Conservation (phyloP, 2,888 invertebrate genomes). For the Pantelozetes paolii region DNA sequence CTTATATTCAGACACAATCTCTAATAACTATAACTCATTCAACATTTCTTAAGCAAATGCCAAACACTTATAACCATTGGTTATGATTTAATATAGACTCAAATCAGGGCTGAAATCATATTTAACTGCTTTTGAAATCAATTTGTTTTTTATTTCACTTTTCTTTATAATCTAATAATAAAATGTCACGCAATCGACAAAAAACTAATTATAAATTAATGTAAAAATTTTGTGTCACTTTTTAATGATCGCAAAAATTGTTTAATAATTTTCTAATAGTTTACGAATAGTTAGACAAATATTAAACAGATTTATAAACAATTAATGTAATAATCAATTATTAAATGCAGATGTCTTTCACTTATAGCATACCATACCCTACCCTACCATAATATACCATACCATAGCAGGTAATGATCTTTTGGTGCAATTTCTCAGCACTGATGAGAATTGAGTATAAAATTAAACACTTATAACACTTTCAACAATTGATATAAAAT, state of each 20-base stretch:
- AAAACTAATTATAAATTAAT: background rate
- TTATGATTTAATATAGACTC: background rate
- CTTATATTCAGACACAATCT: background rate
- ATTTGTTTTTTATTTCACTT: background rate
- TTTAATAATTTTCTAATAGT: background rate
- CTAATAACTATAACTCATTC: background rate
- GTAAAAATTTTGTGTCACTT: background rate
- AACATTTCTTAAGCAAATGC: background rate
- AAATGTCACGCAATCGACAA: background rate
- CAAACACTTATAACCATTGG: background rate
- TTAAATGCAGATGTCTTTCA: background rate
- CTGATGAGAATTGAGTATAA: background rate
- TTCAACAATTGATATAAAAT: background rate
- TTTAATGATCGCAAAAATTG: background rate
- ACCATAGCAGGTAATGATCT: background rate
- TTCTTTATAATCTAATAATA: background rate
- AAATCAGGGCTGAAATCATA: background rate
- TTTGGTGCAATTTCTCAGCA: too few relatives aligned
- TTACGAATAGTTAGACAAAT: background rate
- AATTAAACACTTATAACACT: conserved; percentile 2
- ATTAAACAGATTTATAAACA: background rate
- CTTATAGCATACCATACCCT: background rate
- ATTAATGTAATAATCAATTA: background rate
- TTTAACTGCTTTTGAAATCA: too few relatives aligned
- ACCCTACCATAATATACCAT: background rate